Conservation (phyloP, 2,888 invertebrate genomes). For the Oeneis ivallda region DNA sequence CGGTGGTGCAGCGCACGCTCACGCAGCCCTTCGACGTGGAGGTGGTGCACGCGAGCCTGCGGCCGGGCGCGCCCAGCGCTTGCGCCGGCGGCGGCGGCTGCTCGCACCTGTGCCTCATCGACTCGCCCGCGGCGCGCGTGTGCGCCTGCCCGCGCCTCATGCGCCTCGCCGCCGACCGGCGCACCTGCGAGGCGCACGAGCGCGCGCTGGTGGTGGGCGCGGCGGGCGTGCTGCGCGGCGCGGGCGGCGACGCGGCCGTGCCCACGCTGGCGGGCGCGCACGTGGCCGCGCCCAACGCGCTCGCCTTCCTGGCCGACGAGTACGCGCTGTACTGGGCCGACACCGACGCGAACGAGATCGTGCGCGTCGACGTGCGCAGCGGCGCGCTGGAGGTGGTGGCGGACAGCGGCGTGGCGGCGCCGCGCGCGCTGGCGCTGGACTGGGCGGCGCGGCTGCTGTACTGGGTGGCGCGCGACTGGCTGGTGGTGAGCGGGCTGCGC, state of each 20-base stretch:
- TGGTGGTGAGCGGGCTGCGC: constrained; percentile 86
- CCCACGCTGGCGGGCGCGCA: constrained; percentile 89
- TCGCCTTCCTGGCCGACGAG: too few relatives aligned
- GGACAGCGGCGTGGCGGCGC: constrained; percentile 84
- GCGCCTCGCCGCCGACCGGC: constrained; percentile 85
- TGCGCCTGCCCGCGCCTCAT: constrained; percentile 95
- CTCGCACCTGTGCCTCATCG: constrained; percentile 90
- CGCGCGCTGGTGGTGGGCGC: constrained; percentile 84
- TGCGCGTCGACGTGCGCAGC: constrained; percentile 85
- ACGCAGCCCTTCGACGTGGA: constrained; percentile 96
- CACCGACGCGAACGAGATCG: constrained; percentile 87
- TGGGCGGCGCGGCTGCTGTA: constrained; percentile 90
- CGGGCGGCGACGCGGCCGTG: constrained; percentile 83
- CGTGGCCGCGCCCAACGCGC: constrained; percentile 85
- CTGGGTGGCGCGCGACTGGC: constrained; percentile 83
- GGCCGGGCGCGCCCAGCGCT: constrained; percentile 73
- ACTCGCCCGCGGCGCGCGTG: constrained; percentile 82
- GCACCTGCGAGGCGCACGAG: constrained; percentile 88
- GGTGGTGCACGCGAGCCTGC: constrained; percentile 71
- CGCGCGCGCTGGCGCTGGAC: constrained; percentile 90
- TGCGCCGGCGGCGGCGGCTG: constrained; percentile 89
- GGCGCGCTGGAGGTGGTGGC: constrained; percentile 71
- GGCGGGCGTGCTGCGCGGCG: constrained; percentile 83
- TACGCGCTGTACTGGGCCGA: too few relatives aligned
- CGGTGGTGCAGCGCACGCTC: constrained; percentile 89